Evolutionary conservation across 1,140 invertebrate genomes (phyloP).

Genomic region (Nasonia longicornis): DNA sequence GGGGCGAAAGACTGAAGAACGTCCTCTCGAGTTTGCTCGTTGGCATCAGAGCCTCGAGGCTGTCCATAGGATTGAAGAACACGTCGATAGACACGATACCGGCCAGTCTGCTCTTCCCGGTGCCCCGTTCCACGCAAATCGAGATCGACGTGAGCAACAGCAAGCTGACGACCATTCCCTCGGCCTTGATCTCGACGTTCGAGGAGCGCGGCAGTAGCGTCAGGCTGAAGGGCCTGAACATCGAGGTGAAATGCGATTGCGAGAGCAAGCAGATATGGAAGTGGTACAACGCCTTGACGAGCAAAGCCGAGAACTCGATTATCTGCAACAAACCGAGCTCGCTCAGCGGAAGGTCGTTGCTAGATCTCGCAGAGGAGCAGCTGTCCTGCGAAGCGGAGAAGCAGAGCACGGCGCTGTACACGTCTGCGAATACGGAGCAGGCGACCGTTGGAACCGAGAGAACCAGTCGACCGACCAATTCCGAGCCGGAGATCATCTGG

Average conservation of each 20-base stretch:
- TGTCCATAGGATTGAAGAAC: conserved; percentile 82
- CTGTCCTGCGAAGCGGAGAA: conserved; percentile 76
- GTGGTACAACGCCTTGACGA: conserved; percentile 76
- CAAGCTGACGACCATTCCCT: conserved; percentile 79
- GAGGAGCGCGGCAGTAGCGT: conserved; percentile 84
- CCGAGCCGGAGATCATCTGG: conserved; percentile 89
- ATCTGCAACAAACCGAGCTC: conserved; percentile 77
- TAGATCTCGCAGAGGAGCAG: conserved; percentile 83
- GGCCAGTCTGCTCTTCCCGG: conserved; percentile 84
- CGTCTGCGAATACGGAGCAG: conserved; percentile 59
- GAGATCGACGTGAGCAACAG: conserved; percentile 83
- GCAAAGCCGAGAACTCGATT: conserved; percentile 54
- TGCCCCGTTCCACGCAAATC: conserved; percentile 88
- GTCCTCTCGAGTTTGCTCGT: conserved; percentile 86
- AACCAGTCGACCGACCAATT: conserved; percentile 68
- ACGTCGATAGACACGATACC: conserved; percentile 83
- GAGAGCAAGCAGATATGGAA: conserved; percentile 81
- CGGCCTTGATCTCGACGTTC: conserved; percentile 81
- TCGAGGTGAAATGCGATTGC: conserved; percentile 88
- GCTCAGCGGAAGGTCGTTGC: conserved; percentile 76
- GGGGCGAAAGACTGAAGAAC: conserved; percentile 80
- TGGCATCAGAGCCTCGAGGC: conserved; percentile 78
- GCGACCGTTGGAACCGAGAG: conserved; percentile 57
- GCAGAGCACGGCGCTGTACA: conserved; percentile 64
- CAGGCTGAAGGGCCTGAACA: conserved; percentile 77